These are phyloP conservation scores for Stichopus chloronotus DNA, from an alignment of 35 echinoderm and acorn worm species.

Conservation along the genomic window DNA sequence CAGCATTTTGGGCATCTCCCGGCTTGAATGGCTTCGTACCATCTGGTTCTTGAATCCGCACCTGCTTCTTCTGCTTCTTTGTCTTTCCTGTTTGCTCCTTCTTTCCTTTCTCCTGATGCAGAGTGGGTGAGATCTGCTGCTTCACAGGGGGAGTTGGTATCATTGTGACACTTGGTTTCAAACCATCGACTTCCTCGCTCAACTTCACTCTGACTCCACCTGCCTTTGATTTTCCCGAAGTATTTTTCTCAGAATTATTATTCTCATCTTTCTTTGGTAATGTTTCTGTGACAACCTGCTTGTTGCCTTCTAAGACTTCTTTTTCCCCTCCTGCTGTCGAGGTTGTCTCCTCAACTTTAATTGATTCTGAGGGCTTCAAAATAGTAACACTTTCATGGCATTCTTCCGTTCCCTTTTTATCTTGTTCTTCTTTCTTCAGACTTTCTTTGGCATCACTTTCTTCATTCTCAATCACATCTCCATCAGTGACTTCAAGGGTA, in stretches of 20 bases:
- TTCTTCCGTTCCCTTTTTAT: background rate
- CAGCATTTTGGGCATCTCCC: conserved; percentile 28
- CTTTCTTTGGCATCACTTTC: background rate
- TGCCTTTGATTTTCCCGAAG: background rate
- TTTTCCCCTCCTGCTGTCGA: background rate
- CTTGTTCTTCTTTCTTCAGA: background rate
- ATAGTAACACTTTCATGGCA: background rate
- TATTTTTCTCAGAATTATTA: background rate
- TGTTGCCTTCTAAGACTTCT: background rate
- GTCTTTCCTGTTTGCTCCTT: background rate
- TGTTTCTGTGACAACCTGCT: background rate
- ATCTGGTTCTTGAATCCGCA: conserved; percentile 74
- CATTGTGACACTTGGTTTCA: background rate
- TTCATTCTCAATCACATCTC: background rate
- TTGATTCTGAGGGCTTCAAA: background rate
- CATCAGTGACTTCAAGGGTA: background rate
- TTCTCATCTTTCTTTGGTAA: background rate
- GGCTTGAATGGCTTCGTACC: conserved; percentile 13
- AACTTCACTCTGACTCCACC: background rate
- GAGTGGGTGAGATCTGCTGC: background rate
- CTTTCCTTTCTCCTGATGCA: background rate
- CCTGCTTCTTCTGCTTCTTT: conserved; percentile 71
- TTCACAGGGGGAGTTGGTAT: conserved; percentile 26
- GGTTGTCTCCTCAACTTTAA: background rate
- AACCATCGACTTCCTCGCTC: background rate